Evolutionary conservation across 2,113 vertebrate species (phyloP).

Genomic region (Dromiciops gliroides): DNA sequence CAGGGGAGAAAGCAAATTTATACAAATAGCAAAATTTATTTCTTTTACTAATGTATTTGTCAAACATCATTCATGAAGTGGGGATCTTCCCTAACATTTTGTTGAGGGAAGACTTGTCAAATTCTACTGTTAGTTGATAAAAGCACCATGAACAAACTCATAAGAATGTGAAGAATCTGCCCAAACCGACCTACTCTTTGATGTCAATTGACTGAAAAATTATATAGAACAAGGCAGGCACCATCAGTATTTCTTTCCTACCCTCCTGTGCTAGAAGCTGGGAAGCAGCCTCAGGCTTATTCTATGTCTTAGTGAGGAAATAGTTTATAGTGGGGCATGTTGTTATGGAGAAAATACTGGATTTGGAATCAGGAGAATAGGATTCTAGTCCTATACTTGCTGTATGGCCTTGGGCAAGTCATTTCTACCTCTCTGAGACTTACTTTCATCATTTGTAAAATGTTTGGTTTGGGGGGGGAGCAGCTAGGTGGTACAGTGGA

Average conservation of each 20-base stretch:
- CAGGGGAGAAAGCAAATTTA: not conserved
- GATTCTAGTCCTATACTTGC: not conserved
- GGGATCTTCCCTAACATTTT: not conserved
- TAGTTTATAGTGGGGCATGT: not conserved
- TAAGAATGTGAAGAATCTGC: not conserved
- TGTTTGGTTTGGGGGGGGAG: not conserved
- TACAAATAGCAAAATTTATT: not conserved
- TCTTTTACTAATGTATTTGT: not conserved
- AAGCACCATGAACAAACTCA: not conserved
- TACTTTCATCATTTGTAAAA: not conserved
- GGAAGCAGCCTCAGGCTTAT: not conserved
- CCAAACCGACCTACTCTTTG: not conserved
- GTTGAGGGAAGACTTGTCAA: not conserved
- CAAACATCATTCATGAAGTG: not conserved
- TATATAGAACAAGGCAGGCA: not conserved
- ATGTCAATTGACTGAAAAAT: not conserved
- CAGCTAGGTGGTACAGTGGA: too few relatives aligned
- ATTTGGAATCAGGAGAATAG: not conserved
- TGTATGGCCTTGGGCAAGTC: not conserved
- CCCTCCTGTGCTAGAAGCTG: not conserved
- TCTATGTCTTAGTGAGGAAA: not conserved
- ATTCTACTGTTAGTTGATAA: not conserved
- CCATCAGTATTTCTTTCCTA: not conserved
- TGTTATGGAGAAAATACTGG: not conserved
- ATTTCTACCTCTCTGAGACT: not conserved